A percentile compares a stretch with the other conserved stretches of the same genome.
phyloP scores from a whole-genome alignment of 2,797 vertebrate genomes.

The Parauchenoglanis punctatus region DNA sequence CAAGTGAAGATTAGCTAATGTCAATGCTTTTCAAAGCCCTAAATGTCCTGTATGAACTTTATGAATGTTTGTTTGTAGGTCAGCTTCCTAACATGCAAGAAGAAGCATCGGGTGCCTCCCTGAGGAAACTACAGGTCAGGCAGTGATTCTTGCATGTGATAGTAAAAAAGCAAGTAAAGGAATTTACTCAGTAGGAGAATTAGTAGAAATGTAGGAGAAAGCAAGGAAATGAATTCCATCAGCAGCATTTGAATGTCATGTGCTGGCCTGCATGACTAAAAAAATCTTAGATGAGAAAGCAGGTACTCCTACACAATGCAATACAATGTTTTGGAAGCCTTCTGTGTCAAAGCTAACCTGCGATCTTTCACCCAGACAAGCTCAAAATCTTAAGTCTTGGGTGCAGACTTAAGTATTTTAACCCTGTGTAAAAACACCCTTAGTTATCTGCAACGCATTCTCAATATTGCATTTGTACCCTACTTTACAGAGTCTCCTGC shows the following conservation, averaged over 20 bases:
- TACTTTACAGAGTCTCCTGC: background rate
- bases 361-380: background rate
- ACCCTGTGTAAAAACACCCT: background rate
- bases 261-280: background rate
- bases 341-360: background rate
- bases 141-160: background rate
- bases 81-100: background rate
- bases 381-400: background rate
- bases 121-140: background rate
- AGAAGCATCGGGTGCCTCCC: background rate
- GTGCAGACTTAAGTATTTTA: background rate
- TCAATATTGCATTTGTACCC: background rate
- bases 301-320: background rate
- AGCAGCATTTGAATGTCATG: background rate
- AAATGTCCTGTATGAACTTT: background rate
- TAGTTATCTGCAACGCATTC: background rate
- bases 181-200: background rate
- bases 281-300: background rate
- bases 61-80: background rate
- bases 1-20: background rate
- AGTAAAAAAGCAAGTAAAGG: background rate
- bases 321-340: background rate
- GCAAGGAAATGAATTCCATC: background rate
- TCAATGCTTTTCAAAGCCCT: background rate
- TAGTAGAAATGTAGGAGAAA: background rate